phyloP scores from a whole-genome alignment of 1,140 invertebrate species.

The Drosophila lacertosa region DNA sequence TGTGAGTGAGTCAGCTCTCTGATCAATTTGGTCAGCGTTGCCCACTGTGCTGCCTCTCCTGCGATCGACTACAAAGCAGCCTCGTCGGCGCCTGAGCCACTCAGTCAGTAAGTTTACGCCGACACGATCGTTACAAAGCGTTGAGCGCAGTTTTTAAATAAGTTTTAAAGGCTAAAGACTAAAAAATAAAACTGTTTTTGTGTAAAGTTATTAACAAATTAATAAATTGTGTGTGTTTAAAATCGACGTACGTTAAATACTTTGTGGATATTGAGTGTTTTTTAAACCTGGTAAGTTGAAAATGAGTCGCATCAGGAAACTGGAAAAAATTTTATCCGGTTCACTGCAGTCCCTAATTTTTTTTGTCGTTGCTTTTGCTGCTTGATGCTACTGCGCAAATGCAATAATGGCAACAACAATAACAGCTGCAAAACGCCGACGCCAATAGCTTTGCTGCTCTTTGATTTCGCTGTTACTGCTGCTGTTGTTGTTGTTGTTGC shows the following conservation, averaged over 20 bases:
- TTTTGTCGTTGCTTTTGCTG: constrained; percentile 5
- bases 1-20: not conserved
- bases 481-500: constrained; percentile 8
- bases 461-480: constrained; percentile 1
- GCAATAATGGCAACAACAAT: constrained; percentile 38
- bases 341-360: constrained; percentile 48
- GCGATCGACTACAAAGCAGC: constrained; percentile 44
- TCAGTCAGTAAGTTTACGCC: constrained; percentile 47
- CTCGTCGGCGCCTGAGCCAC: constrained; percentile 9
- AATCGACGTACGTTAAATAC: not conserved
- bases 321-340: constrained; percentile 36
- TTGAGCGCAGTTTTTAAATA: constrained; percentile 17
- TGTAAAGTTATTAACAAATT: not conserved
- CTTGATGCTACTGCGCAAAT: constrained; percentile 37
- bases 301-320: not conserved
- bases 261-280: constrained; percentile 12
- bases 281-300: constrained; percentile 17
- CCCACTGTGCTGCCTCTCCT: constrained; percentile 30
- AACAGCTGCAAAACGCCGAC: constrained; percentile 47
- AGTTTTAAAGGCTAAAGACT: constrained; percentile 7
- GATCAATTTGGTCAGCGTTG: not conserved
- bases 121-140: constrained; percentile 47
- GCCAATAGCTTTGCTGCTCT: constrained; percentile 43
- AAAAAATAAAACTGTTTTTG: constrained; percentile 7
- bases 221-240: constrained; percentile 8